Evolutionary conservation across 2,113 vertebrate genomes (phyloP).

Genomic region (Hiodon alosoides): DNA sequence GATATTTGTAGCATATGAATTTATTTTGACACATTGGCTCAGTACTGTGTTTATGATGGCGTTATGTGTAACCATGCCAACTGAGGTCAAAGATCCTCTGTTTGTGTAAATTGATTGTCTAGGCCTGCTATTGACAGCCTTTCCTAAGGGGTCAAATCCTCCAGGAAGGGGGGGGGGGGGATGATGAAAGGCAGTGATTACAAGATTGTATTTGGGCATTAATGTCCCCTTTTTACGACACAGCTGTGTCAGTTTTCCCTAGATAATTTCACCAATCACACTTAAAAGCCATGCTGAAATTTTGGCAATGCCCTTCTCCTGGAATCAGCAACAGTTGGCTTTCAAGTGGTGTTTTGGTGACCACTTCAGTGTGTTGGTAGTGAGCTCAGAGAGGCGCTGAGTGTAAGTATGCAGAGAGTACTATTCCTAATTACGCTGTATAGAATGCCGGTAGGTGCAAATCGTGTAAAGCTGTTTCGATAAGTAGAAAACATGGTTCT

Average conservation of each 20-base stretch:
- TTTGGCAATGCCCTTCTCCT: background rate
- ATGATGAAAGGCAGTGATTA: conserved; percentile 5
- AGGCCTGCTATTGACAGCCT: too few relatives aligned
- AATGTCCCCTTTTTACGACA: background rate
- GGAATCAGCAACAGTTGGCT: background rate
- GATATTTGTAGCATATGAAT: too few relatives aligned
- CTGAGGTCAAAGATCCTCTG: too few relatives aligned
- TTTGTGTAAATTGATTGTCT: too few relatives aligned
- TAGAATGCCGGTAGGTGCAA: background rate
- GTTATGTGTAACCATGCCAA: too few relatives aligned
- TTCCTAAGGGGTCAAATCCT: background rate
- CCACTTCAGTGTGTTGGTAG: background rate
- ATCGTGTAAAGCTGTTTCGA: too few relatives aligned
- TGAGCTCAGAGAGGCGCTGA: background rate
- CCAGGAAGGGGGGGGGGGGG: background rate
- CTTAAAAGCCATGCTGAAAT: background rate
- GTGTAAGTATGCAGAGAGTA: background rate
- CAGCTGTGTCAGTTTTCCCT: background rate
- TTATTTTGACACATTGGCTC: too few relatives aligned
- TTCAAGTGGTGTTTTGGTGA: background rate
- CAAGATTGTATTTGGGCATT: background rate
- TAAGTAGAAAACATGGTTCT: too few relatives aligned
- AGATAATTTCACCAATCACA: background rate
- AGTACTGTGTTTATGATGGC: too few relatives aligned
- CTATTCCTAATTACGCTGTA: background rate